Base-by-base conservation (phyloP, 1,140 invertebrate species). In the Drosophila nikananu region DNA sequence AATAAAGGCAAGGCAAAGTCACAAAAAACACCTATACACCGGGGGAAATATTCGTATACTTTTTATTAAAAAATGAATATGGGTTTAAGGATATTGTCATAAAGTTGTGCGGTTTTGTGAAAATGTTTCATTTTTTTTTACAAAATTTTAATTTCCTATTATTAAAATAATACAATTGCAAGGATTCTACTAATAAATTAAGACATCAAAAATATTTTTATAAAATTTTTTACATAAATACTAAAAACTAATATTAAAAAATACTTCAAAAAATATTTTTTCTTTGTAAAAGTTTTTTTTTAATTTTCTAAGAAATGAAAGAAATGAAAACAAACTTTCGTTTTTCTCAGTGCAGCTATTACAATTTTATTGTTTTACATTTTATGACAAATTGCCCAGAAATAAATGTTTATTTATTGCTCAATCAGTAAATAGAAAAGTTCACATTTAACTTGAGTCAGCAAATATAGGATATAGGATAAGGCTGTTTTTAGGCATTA, bases 1-100 rank as follows among this genome's bases (percentile, higher is more conserved):
- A 73, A 70, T 21, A 70, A 70, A 68, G 66, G 66, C 37, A 63
- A 32, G 65, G 25, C 37, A 10, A 67, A 64, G 25, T 59, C 19
- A 64, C 48, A 60, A 41, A 64, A 30, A 57, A n/a, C 9, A 57
- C 5, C n/a, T 7, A 0, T 27, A 42, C 52, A 60, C 19, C 13
- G 37, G 19, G 5, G 5, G 7, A 32, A 30, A 42, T 21, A 30
- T 23, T 3, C n/a, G 9, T 19, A 4, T 10, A 4, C 7, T 15
- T 55, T 37, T 0, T 15, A 55, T 37, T 17, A n/a, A 9, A 61
- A 30, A 27, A 32, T 23, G 8, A 12, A 8, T 5, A 12, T 2
- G n/a, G 8, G 5, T 12, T 2, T 23, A 12, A 8, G 17, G 12
- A 51, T 19, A 27, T n/a, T n/a, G n/a, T n/a, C n/a, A n/a, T n/a